Evolutionary conservation across 2,888 invertebrate genomes (phyloP).

Genomic region (Tetrapedia diversipes): DNA sequence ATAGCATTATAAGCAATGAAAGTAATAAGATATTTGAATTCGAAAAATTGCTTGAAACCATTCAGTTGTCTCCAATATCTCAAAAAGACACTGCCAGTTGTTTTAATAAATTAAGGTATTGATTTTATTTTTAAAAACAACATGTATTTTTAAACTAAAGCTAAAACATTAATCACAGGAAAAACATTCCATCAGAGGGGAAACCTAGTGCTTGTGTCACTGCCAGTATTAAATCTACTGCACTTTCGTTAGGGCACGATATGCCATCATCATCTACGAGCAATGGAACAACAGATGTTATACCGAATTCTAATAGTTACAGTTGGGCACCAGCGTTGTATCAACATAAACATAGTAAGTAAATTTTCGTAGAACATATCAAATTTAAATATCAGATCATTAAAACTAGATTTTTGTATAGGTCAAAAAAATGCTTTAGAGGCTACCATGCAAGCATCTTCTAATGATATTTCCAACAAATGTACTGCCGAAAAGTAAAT

Average conservation of each 20-base stretch:
- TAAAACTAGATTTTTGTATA: slow-evolving; percentile 38
- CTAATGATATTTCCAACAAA: slow-evolving; percentile 67
- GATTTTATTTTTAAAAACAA: neutral
- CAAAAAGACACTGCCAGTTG: slow-evolving; percentile 69
- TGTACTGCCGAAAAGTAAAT: slow-evolving; percentile 74
- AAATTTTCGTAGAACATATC: neutral
- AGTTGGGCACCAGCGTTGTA: slow-evolving; percentile 79
- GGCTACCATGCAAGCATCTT: slow-evolving; percentile 60
- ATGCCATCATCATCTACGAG: slow-evolving; percentile 64
- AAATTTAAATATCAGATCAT: neutral
- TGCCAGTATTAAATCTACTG: slow-evolving; percentile 61
- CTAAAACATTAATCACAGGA: slow-evolving; percentile 58
- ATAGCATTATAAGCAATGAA: slow-evolving; percentile 64
- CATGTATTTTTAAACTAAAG: neutral
- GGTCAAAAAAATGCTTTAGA: slow-evolving; percentile 74
- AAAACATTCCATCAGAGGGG: slow-evolving; percentile 65
- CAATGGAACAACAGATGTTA: slow-evolving; percentile 62
- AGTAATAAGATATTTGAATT: slow-evolving; percentile 72
- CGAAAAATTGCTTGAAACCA: slow-evolving; percentile 73
- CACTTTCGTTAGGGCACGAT: slow-evolving; percentile 66
- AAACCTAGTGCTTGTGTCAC: slow-evolving; percentile 56
- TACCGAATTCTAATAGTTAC: slow-evolving; percentile 74
- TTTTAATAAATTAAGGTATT: slow-evolving; percentile 71
- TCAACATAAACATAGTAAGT: slow-evolving; percentile 77
- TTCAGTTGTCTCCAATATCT: slow-evolving; percentile 69